A percentile compares a stretch with the other conserved stretches of the same genome.
Evolutionary conservation across 2,888 invertebrate genomes (phyloP).

Genomic region (Nematopogon swammerdamellus): DNA sequence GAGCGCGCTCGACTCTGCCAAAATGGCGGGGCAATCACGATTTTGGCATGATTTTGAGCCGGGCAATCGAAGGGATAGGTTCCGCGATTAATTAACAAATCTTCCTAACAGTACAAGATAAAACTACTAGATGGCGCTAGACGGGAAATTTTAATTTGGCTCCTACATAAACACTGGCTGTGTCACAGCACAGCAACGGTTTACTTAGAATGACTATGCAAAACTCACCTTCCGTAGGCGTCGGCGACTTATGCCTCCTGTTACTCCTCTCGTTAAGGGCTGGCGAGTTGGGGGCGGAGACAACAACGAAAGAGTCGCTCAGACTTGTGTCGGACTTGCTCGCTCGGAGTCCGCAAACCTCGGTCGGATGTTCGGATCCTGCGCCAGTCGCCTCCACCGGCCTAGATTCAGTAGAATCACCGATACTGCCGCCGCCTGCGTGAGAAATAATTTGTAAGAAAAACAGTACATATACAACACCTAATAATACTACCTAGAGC

Average conservation of each 20-base stretch:
- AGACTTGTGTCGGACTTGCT: constrained; percentile 91
- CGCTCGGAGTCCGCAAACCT: constrained; percentile 61
- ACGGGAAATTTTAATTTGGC: too few species aligned
- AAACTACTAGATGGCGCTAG: too few species aligned
- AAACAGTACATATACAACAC: constrained; percentile 1
- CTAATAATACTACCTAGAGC: too few species aligned
- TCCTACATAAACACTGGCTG: too few species aligned
- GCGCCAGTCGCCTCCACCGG: constrained; percentile 22
- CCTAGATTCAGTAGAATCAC: constrained; percentile 38
- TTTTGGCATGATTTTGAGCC: too few species aligned
- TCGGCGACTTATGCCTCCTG: constrained; percentile 9
- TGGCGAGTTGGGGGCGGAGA: constrained; percentile 52
- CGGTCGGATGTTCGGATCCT: constrained; percentile 19
- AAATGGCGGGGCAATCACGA: too few species aligned
- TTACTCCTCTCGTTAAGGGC: constrained; percentile 7
- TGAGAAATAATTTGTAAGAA: neutral
- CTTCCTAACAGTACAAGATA: too few species aligned
- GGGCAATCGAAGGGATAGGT: too few species aligned
- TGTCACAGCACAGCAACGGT: too few species aligned
- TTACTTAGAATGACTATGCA: too few species aligned
- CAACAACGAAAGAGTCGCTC: constrained; percentile 85
- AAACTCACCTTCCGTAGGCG: constrained; percentile 29
- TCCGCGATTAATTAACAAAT: too few species aligned
- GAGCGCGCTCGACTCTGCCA: too few species aligned
- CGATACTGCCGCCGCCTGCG: constrained; percentile 57